These are phyloP conservation scores for Peucedramus taeniatus DNA, from an alignment of 2,113 vertebrate species.

Conservation along the genomic window DNA sequence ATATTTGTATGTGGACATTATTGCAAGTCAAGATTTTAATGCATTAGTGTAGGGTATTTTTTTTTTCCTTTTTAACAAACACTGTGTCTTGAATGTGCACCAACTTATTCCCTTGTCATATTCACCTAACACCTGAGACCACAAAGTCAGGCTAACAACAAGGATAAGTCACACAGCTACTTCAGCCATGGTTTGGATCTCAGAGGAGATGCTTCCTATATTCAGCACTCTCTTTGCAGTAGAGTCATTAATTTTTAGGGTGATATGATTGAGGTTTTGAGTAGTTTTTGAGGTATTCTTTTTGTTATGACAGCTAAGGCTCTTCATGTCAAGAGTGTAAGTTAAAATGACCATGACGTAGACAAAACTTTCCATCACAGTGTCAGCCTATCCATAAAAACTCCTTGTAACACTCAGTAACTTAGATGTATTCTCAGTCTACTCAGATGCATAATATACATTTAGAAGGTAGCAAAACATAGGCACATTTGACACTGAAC, in stretches of 20 bases:
- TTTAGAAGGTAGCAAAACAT: neutral
- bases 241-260: neutral
- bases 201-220: neutral
- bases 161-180: neutral
- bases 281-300: neutral
- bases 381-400: neutral
- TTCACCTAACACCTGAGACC: neutral
- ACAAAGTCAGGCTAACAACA: neutral
- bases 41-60: rapidly evolving
- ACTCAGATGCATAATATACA: neutral
- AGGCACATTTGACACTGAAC: neutral
- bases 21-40: neutral
- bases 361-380: neutral
- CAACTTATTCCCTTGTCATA: neutral
- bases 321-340: neutral
- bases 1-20: neutral
- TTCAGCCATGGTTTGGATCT: neutral
- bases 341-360: neutral
- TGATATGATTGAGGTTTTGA: neutral
- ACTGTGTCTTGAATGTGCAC: neutral
- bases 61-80: neutral
- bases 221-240: neutral
- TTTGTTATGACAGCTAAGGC: neutral
- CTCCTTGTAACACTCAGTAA: neutral
- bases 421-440: neutral